A percentile compares a stretch with the other conserved stretches of the same genome.
phyloP scores from a whole-genome alignment of 92 coral and sea anemone species.

The Porites rus region DNA sequence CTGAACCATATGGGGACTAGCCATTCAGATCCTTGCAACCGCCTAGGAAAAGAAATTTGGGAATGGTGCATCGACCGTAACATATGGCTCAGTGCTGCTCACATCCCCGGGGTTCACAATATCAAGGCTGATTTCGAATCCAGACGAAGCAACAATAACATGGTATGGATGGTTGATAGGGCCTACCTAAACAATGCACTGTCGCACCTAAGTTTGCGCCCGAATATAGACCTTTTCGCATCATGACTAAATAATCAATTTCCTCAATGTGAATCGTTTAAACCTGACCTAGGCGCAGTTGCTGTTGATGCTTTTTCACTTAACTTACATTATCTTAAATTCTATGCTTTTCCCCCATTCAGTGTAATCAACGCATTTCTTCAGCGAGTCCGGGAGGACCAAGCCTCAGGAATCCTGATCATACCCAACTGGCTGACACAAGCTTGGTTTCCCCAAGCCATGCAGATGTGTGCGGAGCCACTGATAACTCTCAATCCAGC shows the following conservation, averaged over 20 bases:
- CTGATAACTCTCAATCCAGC: conserved; percentile 19
- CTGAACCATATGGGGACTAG: conserved; percentile 41
- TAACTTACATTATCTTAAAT: conserved; percentile 10
- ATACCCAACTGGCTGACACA: conserved; percentile 2
- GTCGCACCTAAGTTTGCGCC: neutral
- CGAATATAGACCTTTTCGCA: conserved; percentile 12
- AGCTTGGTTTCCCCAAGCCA: conserved; percentile 18
- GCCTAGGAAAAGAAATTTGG: conserved; percentile 29
- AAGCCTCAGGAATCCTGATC: conserved; percentile 12
- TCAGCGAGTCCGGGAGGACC: conserved; percentile 8
- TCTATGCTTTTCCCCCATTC: conserved; percentile 40
- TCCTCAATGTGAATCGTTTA: neutral
- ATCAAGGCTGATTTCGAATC: conserved; percentile 22
- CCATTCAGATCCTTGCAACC: conserved; percentile 15
- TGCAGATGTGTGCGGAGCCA: neutral
- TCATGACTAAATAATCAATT: neutral
- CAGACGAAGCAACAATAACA: neutral
- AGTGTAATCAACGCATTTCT: conserved; percentile 24
- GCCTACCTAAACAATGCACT: neutral
- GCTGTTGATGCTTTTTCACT: conserved; percentile 7
- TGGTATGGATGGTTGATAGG: conserved; percentile 4
- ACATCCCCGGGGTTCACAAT: conserved; percentile 32
- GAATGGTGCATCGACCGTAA: conserved; percentile 22
- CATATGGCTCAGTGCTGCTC: conserved; percentile 33
- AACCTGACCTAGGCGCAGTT: conserved; percentile 10